A percentile compares a stretch with the other conserved stretches of the same genome.
phyloP scores from a whole-genome alignment of 2,113 vertebrate species.

The Gasterosteus nipponicus region DNA sequence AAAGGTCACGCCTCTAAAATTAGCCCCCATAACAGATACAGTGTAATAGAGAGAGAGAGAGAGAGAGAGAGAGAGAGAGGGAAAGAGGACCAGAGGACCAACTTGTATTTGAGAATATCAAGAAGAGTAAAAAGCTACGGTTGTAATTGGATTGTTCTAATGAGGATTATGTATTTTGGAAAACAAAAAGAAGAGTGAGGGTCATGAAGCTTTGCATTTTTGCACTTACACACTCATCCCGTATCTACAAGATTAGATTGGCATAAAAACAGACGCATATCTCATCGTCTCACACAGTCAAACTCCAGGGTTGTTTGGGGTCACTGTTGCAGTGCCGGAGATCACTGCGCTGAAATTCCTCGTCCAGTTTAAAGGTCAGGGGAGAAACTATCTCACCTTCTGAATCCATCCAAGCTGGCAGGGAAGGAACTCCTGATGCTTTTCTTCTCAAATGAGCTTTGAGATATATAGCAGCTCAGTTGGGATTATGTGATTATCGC shows the following conservation, averaged over 20 bases:
- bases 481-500: background rate
- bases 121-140: background rate
- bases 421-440: background rate
- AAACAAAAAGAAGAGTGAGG: background rate
- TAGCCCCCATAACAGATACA: constrained; percentile 53
- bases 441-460: constrained; percentile 25
- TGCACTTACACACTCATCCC: background rate
- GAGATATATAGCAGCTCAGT: background rate
- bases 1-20: constrained; percentile 78
- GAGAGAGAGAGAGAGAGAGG: constrained; percentile 4
- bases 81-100: background rate
- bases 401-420: background rate
- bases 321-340: constrained; percentile 59
- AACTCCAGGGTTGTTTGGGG: constrained; percentile 36
- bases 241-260: background rate
- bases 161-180: background rate
- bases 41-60: constrained; percentile 21
- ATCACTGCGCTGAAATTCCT: constrained; percentile 50
- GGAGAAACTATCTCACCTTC: constrained; percentile 28
- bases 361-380: constrained; percentile 70
- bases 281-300: constrained; percentile 31
- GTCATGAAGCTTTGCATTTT: background rate
- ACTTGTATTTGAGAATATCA: background rate
- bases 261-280: constrained; percentile 17
- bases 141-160: background rate